Conservation (phyloP, 53 echinoderm and acorn worm species). For the Astropecten irregularis region DNA sequence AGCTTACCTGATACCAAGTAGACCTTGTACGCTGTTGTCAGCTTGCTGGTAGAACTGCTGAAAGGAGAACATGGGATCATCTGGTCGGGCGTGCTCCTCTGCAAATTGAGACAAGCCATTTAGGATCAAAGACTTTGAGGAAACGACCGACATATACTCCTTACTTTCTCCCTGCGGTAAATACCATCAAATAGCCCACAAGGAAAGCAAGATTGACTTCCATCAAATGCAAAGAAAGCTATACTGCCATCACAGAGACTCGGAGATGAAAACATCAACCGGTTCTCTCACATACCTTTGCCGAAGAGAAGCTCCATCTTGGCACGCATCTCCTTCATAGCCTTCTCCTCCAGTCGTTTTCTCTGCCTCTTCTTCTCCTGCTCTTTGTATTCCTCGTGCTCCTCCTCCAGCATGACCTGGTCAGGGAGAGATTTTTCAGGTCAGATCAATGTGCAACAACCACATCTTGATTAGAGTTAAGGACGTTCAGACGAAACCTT, state of each 20-base stretch:
- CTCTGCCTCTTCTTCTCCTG: conserved; percentile 70
- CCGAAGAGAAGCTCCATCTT: conserved; percentile 70
- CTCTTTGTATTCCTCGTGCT: conserved; percentile 88
- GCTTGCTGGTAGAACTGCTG: conserved; percentile 78
- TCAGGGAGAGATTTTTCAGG: neutral
- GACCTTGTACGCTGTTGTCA: conserved; percentile 61
- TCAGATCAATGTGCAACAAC: no score
- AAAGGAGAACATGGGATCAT: conserved; percentile 54
- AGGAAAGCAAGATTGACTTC: no score
- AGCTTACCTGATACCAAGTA: conserved; percentile 83
- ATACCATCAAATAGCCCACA: no score
- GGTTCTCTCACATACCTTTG: conserved; percentile 74
- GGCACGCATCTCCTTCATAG: conserved; percentile 56
- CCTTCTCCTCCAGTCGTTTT: conserved; percentile 56
- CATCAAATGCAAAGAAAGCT: no score
- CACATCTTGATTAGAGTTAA: no score
- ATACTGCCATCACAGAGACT: no score
- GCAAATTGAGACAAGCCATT: conserved; percentile 27
- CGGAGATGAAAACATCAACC: no score
- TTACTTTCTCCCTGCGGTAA: no score
- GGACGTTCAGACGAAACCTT: no score
- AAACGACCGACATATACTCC: no score
- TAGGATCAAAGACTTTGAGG: no score
- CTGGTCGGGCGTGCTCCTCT: conserved; percentile 46
- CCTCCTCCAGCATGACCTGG: conserved; percentile 94